These are phyloP conservation scores for Tiphia femorata DNA, from an alignment of 2,888 invertebrate species.

Conservation along the genomic window DNA sequence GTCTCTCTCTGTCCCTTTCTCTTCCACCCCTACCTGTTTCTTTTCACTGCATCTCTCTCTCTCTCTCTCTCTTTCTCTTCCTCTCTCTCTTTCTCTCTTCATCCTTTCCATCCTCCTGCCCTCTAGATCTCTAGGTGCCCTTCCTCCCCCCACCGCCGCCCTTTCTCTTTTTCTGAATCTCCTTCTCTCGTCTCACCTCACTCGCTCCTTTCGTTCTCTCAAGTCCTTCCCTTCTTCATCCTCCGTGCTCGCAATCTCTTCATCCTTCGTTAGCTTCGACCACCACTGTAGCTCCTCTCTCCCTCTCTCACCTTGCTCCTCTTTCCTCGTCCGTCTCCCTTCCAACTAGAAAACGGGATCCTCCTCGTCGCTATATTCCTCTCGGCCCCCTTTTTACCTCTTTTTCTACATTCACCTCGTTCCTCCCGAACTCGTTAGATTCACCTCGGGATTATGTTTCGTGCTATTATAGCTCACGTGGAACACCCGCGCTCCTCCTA, in stretches of 20 bases:
- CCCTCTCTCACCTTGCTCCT: not conserved
- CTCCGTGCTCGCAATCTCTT: slow-evolving; percentile 15
- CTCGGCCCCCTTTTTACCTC: slow-evolving; percentile 17
- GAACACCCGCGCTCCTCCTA: slow-evolving; percentile 36
- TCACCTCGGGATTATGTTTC: slow-evolving; percentile 58
- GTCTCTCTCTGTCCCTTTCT: slow-evolving; percentile 28
- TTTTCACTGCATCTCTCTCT: no score
- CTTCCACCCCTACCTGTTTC: slow-evolving; percentile 11
- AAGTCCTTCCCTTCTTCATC: slow-evolving; percentile 7
- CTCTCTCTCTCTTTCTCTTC: slow-evolving; percentile 21
- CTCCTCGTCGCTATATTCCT: slow-evolving; percentile 14
- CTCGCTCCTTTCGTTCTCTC: slow-evolving; percentile 17
- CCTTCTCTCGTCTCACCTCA: slow-evolving; percentile 19
- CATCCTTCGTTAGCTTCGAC: slow-evolving; percentile 11
- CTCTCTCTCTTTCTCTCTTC: slow-evolving; percentile 14
- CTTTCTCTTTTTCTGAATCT: slow-evolving; percentile 13
- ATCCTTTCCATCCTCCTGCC: no score
- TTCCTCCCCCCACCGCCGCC: slow-evolving; percentile 8
- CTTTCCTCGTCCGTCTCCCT: not conserved
- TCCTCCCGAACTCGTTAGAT: slow-evolving; percentile 53
- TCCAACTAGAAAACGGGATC: slow-evolving; percentile 9
- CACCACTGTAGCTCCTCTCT: slow-evolving; percentile 2
- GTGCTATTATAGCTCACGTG: slow-evolving; percentile 51
- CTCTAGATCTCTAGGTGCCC: no score
- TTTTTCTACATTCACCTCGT: slow-evolving; percentile 7